Percentiles rank a stretch among this genome's conserved stretches.
phyloP scores from a whole-genome alignment of 2,797 vertebrate genomes.

The Okamejei kenojei region DNA sequence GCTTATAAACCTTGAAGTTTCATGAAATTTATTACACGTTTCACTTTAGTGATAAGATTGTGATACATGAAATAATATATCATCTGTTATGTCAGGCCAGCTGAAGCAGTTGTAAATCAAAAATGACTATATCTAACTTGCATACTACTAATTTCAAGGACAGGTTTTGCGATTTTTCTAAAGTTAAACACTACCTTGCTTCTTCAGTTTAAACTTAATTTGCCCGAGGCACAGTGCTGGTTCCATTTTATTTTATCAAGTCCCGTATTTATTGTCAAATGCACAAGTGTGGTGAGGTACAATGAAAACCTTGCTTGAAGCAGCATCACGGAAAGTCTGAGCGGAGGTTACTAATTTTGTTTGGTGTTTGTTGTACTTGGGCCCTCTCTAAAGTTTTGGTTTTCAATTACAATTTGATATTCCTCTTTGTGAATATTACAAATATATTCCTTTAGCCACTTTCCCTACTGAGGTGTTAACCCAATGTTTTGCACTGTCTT shows the following conservation, averaged over 20 bases:
- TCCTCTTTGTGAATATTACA: background rate
- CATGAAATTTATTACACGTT: slow-evolving; percentile 34
- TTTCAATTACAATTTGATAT: slow-evolving; percentile 2
- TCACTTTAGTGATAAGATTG: slow-evolving; percentile 37
- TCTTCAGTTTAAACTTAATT: slow-evolving; percentile 19
- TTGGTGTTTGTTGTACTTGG: background rate
- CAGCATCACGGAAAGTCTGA: no score
- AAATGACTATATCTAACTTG: slow-evolving; percentile 13
- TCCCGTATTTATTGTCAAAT: background rate
- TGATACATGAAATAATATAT: slow-evolving; percentile 30
- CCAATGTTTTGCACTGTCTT: background rate
- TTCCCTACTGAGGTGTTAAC: background rate
- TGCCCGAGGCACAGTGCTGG: background rate
- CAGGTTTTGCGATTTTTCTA: slow-evolving; percentile 24
- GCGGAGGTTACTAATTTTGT: background rate
- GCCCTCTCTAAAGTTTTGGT: background rate
- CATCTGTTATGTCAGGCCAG: slow-evolving; percentile 11
- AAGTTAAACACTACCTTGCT: slow-evolving; percentile 17
- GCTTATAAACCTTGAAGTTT: slow-evolving; percentile 35
- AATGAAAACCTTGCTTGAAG: no score
- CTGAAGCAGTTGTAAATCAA: slow-evolving; percentile 25
- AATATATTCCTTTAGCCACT: background rate
- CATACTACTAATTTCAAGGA: slow-evolving; percentile 32
- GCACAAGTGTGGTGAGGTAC: no score
- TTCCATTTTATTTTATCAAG: slow-evolving; percentile 8